phyloP scores from a whole-genome alignment of 2,113 vertebrate species.

The Myrmecophaga tridactyla region DNA sequence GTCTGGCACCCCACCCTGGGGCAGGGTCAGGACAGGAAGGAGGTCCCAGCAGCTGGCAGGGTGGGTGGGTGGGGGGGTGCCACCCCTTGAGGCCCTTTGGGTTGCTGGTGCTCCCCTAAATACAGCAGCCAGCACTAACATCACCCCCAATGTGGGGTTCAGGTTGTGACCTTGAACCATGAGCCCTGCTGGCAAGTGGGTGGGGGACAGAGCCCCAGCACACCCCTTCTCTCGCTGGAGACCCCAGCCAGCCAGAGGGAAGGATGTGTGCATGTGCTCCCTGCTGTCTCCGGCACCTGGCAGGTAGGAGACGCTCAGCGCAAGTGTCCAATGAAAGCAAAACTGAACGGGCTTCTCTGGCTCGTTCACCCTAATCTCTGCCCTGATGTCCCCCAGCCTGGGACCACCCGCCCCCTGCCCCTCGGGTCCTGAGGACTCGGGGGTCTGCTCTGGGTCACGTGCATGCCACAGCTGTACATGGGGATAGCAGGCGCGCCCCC shows the following conservation, averaged over 20 bases:
- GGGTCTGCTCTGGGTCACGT: background rate
- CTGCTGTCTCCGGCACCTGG: accelerated
- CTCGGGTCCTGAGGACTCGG: too few relatives aligned
- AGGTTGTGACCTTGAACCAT: background rate
- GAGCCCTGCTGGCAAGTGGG: background rate
- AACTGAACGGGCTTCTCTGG: background rate
- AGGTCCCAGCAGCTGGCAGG: too few relatives aligned
- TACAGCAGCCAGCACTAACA: background rate
- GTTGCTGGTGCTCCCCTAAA: too few relatives aligned
- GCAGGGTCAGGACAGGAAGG: background rate
- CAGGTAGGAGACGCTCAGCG: background rate
- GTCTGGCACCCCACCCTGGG: background rate
- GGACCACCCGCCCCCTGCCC: too few relatives aligned
- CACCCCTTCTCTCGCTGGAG: background rate
- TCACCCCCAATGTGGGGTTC: too few relatives aligned
- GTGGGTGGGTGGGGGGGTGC: too few relatives aligned
- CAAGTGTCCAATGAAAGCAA: accelerated
- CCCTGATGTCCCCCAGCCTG: background rate
- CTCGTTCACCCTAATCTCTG: background rate
- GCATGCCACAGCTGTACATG: background rate
- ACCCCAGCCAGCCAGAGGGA: background rate
- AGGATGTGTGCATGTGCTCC: accelerated
- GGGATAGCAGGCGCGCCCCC: background rate
- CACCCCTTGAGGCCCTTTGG: too few relatives aligned
- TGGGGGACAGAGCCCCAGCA: background rate